Evolutionary conservation across 2,888 invertebrate species (phyloP).

Genomic region (Drosophila neotestacea): DNA sequence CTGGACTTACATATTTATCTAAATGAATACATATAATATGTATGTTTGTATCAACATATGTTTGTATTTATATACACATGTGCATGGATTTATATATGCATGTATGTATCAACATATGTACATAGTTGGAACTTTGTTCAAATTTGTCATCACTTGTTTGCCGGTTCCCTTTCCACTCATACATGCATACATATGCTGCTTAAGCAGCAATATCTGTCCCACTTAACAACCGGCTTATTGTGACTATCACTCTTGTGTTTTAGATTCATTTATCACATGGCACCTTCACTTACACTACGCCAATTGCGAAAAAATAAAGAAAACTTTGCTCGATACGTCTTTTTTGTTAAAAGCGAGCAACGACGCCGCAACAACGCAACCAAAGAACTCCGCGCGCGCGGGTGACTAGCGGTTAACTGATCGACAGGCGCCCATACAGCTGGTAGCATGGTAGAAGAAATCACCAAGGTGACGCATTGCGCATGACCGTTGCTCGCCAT

Average conservation of each 20-base stretch:
- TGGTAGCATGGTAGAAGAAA: constrained; percentile 41
- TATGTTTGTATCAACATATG: constrained; percentile 17
- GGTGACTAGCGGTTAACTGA: constrained; percentile 63
- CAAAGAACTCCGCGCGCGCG: constrained; percentile 61
- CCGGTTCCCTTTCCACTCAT: constrained; percentile 32
- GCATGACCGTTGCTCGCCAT: constrained; percentile 23
- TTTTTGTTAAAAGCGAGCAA: constrained; percentile 28
- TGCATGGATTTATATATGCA: constrained; percentile 13
- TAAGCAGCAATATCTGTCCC: constrained; percentile 24
- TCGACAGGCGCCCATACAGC: constrained; percentile 53
- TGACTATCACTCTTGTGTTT: constrained; percentile 40
- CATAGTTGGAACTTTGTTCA: constrained; percentile 13
- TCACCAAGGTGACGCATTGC: constrained; percentile 39
- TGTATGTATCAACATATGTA: constrained; percentile 1
- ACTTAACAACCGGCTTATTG: constrained; percentile 61
- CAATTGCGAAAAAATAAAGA: constrained; percentile 39
- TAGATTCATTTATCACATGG: constrained; percentile 54
- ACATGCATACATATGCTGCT: constrained; percentile 5
- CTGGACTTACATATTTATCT: constrained; percentile 29
- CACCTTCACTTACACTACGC: constrained; percentile 41
- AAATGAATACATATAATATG: constrained; percentile 11
- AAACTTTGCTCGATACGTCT: constrained; percentile 35
- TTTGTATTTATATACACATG: constrained; percentile 20
- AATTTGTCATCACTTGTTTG: constrained; percentile 47
- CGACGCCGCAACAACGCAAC: constrained; percentile 38